A percentile compares a stretch with the other conserved stretches of the same genome.
phyloP scores from a whole-genome alignment of 2,113 vertebrate species.

The Rynchops niger region DNA sequence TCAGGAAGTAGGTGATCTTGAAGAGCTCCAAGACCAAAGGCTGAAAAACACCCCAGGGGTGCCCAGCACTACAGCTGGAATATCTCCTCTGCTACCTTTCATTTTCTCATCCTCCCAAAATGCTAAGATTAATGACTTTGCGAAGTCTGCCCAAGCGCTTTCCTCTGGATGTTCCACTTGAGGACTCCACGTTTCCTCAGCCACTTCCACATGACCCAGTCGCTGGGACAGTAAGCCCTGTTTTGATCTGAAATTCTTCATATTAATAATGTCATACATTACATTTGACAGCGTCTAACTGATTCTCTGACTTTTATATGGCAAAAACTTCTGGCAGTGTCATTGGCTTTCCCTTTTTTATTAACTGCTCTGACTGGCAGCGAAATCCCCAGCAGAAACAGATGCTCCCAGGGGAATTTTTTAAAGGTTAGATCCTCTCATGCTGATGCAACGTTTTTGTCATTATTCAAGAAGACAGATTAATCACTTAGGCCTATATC shows the following conservation, averaged over 20 bases:
- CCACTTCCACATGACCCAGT: background rate
- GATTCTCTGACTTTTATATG: constrained; percentile 10
- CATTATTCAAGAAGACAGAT: constrained; percentile 51
- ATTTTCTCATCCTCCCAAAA: background rate
- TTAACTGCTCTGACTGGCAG: constrained; percentile 48
- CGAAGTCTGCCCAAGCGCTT: background rate
- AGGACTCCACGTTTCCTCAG: background rate
- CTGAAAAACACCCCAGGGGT: background rate
- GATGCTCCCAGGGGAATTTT: background rate
- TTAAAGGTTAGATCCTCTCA: constrained; percentile 49
- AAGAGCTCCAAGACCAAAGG: background rate
- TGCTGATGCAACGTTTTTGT: constrained; percentile 19
- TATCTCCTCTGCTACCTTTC: background rate
- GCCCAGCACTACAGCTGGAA: background rate
- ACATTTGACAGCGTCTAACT: constrained; percentile 44
- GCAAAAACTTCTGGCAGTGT: constrained; percentile 30
- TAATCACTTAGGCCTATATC: constrained; percentile 24
- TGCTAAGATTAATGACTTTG: background rate
- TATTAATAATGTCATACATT: constrained; percentile 57
- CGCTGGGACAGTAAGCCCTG: background rate
- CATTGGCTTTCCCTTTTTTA: constrained; percentile 45
- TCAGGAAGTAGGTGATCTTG: background rate
- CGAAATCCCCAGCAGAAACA: constrained; percentile 17
- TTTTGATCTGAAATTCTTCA: constrained; percentile 32
- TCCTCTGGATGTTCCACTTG: background rate